Percentiles rank a stretch among this genome's conserved stretches.
Conservation (phyloP, 2,797 vertebrate species). For the Avahi laniger region DNA sequence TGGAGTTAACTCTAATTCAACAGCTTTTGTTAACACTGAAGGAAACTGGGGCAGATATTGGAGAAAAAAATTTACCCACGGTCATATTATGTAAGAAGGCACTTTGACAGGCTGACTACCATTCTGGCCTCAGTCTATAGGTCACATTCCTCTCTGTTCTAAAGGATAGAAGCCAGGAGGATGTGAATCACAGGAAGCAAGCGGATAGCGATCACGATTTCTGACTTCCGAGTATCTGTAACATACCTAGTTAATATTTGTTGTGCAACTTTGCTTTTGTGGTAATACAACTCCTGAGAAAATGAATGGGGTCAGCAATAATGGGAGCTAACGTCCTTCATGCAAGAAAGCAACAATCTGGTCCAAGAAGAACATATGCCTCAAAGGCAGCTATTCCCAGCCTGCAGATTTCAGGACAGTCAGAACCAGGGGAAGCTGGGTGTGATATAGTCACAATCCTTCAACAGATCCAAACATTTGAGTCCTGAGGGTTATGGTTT, state of each 20-base stretch:
- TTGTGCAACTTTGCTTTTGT: background rate
- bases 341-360: background rate
- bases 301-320: background rate
- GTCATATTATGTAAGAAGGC: background rate
- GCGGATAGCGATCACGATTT: background rate
- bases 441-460: background rate
- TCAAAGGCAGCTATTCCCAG: background rate
- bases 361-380: background rate
- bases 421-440: background rate
- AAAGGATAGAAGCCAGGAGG: background rate
- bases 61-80: background rate
- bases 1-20: background rate
- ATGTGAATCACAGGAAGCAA: background rate
- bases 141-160: background rate
- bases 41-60: background rate
- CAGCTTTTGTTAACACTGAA: background rate
- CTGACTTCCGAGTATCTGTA: background rate
- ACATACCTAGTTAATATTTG: background rate
- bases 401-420: background rate
- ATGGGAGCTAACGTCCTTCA: background rate
- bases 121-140: background rate
- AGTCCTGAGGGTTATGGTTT: background rate
- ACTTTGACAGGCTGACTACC: background rate
- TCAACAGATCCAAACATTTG: background rate
- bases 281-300: constrained; percentile 15